A percentile compares a stretch with the other conserved stretches of the same genome.
Evolutionary conservation across 2,797 vertebrate genomes (phyloP).

Genomic region (Lithobates sylvaticus): DNA sequence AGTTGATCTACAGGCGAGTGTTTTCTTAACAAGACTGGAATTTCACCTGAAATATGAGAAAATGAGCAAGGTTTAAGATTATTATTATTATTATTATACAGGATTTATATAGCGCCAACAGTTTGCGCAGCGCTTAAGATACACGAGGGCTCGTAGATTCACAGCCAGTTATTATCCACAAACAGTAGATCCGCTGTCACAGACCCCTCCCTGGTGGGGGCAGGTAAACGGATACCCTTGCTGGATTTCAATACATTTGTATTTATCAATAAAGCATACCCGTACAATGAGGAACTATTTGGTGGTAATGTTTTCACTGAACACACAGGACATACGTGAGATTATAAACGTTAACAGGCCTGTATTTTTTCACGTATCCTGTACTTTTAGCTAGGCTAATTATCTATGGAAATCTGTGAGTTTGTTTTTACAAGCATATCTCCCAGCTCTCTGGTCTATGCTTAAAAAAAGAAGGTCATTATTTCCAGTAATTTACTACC

Average conservation of each 20-base stretch:
- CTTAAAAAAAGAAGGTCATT: neutral
- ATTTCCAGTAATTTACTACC: neutral
- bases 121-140: too few species aligned
- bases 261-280: neutral
- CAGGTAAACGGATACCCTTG: neutral
- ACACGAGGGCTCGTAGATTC: too few species aligned
- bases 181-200: too few species aligned
- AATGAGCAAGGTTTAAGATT: too few species aligned
- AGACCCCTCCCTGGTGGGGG: too few species aligned
- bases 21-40: too few species aligned
- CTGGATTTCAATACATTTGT: neutral
- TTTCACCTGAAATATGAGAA: too few species aligned
- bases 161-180: too few species aligned
- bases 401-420: neutral
- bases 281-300: neutral
- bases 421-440: neutral
- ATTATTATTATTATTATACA: too few species aligned
- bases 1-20: too few species aligned
- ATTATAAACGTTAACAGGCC: neutral
- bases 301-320: neutral
- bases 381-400: neutral
- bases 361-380: neutral
- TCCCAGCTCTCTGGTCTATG: neutral
- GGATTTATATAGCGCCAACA: too few species aligned
- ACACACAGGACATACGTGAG: neutral